A percentile compares a stretch with the other conserved stretches of the same genome.
These are phyloP conservation scores for Busarellus nigricollis DNA, from an alignment of 2,797 vertebrate genomes.

Conservation along the genomic window DNA sequence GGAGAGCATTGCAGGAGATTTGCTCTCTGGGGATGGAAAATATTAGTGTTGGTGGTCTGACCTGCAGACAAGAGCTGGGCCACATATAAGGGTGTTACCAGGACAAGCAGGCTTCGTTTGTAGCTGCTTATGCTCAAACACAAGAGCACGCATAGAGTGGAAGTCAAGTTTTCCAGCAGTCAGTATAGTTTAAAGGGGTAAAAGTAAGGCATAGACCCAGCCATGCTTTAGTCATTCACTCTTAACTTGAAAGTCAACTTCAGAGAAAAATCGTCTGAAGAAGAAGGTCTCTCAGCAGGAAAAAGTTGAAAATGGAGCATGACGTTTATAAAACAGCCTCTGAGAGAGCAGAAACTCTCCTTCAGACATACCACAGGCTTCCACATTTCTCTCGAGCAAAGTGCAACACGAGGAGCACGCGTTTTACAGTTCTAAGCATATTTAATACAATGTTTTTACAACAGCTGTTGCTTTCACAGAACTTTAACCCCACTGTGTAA, in stretches of 20 bases:
- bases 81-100: neutral
- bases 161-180: neutral
- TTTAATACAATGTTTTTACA: constrained; percentile 82
- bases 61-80: neutral
- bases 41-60: neutral
- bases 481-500: constrained; percentile 84
- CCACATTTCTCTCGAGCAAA: constrained; percentile 31
- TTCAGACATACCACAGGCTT: constrained; percentile 31
- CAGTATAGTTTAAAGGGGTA: neutral
- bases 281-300: neutral
- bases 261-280: neutral
- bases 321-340: constrained; percentile 1
- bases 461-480: constrained; percentile 94
- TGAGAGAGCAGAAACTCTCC: neutral
- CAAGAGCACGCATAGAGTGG: neutral
- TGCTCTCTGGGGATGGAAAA: neutral
- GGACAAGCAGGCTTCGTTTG: neutral
- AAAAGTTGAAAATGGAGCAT: neutral
- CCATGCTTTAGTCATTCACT: neutral
- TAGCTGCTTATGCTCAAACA: neutral
- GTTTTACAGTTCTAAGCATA: constrained; percentile 73
- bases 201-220: neutral
- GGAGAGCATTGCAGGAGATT: neutral
- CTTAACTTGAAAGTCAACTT: constrained; percentile 9
- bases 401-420: constrained; percentile 12